phyloP scores from a whole-genome alignment of 2,113 vertebrate genomes.

The Fulica atra region DNA sequence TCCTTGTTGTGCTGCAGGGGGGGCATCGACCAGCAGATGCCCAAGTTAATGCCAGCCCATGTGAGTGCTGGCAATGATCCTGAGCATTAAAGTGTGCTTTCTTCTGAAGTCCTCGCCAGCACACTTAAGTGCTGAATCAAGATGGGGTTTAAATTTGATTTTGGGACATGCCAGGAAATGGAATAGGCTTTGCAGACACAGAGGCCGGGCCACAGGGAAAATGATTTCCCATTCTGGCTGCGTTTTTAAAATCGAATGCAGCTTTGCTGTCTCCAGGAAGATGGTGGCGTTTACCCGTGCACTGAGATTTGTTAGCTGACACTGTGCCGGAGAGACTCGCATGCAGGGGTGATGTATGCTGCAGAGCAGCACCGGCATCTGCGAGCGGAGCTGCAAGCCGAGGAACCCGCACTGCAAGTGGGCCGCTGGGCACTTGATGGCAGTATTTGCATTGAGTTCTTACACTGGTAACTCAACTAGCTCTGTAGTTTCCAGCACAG shows the following conservation, averaged over 20 bases:
- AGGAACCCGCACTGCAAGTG: not conserved
- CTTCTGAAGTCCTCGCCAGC: not conserved
- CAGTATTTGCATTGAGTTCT: slow-evolving; percentile 53
- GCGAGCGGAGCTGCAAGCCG: fast-evolving
- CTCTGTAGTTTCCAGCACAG: not conserved
- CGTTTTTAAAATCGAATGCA: not conserved
- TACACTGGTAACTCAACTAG: not conserved
- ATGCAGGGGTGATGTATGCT: fast-evolving
- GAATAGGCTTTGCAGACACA: not conserved
- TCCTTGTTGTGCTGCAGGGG: not conserved
- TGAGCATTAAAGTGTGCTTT: fast-evolving
- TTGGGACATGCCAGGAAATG: not conserved
- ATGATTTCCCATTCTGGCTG: not conserved
- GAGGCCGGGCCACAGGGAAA: not conserved
- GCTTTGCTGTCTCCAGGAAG: not conserved
- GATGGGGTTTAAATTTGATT: not conserved
- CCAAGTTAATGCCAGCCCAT: fast-evolving
- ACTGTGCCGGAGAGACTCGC: fast-evolving
- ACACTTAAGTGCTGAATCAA: not conserved
- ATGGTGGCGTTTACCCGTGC: not conserved
- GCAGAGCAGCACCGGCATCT: not conserved
- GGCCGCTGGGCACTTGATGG: slow-evolving; percentile 57
- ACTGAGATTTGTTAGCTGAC: not conserved
- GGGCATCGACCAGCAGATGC: fast-evolving
- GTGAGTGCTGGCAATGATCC: fast-evolving